A percentile compares a stretch with the other conserved stretches of the same genome.
Conservation (phyloP, 1,140 invertebrate genomes). For the Drosophila asahinai region DNA sequence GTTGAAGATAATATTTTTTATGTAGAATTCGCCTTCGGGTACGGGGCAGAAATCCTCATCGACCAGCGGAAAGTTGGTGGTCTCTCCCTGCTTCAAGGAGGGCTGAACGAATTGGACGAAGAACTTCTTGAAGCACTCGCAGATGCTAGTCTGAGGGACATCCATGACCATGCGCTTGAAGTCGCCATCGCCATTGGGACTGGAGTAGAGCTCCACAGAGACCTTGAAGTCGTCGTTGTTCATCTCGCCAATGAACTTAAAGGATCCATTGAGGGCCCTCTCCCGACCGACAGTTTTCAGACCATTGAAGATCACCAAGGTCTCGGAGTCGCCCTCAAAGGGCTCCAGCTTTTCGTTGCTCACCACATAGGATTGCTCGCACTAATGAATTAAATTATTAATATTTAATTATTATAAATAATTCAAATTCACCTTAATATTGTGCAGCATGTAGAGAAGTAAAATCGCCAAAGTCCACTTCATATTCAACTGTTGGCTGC, state of each 20-base stretch:
- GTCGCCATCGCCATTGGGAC: constrained; percentile 73
- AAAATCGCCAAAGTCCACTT: constrained; percentile 42
- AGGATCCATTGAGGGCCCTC: constrained; percentile 65
- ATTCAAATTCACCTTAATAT: constrained; percentile 37
- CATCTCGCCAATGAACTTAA: constrained; percentile 68
- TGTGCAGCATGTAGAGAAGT: constrained; percentile 36
- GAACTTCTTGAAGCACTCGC: constrained; percentile 80
- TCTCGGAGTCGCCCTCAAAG: constrained; percentile 69
- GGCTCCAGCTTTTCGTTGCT: constrained; percentile 69
- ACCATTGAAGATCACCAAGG: constrained; percentile 59
- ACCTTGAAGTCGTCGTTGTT: constrained; percentile 74
- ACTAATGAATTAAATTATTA: constrained; percentile 14
- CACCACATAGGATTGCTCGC: constrained; percentile 71
- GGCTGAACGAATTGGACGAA: constrained; percentile 78
- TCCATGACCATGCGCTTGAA: constrained; percentile 76
- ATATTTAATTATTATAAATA: no score
- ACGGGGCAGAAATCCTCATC: constrained; percentile 72
- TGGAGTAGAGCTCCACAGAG: constrained; percentile 73
- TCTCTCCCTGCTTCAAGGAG: constrained; percentile 62
- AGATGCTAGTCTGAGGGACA: constrained; percentile 72
- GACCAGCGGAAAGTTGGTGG: constrained; percentile 69
- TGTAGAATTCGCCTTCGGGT: constrained; percentile 67
- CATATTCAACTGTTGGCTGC: constrained; percentile 41
- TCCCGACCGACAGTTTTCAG: constrained; percentile 65
- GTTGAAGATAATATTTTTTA: constrained; percentile 68